Percentiles rank a stretch among this genome's conserved stretches.
Evolutionary conservation across 2,888 invertebrate species (phyloP).

Genomic region (Agonopterix subpropinquella): DNA sequence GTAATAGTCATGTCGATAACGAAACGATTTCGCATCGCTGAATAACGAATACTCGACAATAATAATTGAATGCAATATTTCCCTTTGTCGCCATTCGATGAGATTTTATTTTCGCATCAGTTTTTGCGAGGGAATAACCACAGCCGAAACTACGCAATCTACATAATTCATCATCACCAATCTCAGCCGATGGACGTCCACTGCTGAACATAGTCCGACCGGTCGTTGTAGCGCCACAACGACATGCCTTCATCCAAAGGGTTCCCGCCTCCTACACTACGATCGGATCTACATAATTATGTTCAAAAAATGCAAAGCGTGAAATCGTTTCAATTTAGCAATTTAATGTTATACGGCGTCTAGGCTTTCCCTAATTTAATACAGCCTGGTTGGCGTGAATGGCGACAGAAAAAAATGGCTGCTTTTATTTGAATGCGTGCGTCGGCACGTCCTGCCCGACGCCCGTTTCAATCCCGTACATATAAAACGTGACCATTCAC

Average conservation of each 20-base stretch:
- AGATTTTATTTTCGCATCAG: neutral
- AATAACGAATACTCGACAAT: constrained; percentile 36
- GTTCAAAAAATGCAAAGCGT: constrained; percentile 9
- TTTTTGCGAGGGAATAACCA: no score
- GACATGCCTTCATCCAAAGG: no score
- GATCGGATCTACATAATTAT: no score
- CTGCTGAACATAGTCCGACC: no score
- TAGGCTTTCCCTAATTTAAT: constrained; percentile 45
- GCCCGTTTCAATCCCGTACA: constrained; percentile 50
- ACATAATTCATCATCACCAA: neutral
- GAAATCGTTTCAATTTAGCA: constrained; percentile 23
- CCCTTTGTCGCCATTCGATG: constrained; percentile 12
- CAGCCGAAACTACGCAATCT: neutral
- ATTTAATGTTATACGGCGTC: constrained; percentile 31
- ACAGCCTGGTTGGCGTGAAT: constrained; percentile 29
- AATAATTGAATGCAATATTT: constrained; percentile 50
- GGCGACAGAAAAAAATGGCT: constrained; percentile 24
- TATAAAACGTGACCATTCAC: constrained; percentile 64
- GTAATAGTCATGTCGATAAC: constrained; percentile 26
- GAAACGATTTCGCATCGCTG: constrained; percentile 37
- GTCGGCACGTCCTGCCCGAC: constrained; percentile 42
- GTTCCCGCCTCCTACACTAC: no score
- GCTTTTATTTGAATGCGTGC: constrained; percentile 44
- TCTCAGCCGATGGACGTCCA: neutral
- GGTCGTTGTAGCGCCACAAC: no score